Evolutionary conservation across 2,113 vertebrate species (phyloP).

Genomic region (Nannobrachium achirus): DNA sequence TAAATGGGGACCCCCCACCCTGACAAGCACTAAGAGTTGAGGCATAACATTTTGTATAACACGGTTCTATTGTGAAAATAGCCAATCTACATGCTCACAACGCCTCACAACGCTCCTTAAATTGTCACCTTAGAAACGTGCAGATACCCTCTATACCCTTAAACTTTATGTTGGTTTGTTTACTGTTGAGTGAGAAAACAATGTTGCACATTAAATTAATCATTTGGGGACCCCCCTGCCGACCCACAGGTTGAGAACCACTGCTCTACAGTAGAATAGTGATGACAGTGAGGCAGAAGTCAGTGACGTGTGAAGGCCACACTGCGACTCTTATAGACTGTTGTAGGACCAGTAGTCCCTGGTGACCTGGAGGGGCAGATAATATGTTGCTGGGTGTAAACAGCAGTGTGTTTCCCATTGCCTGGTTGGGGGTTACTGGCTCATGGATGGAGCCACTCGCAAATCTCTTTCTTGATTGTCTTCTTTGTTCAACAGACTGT

Average conservation of each 20-base stretch:
- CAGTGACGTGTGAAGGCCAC: conserved; percentile 37
- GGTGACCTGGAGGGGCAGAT: conserved; percentile 21
- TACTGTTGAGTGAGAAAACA: too few species aligned
- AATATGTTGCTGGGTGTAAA: conserved; percentile 62
- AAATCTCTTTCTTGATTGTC: too few species aligned
- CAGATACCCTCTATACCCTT: too few species aligned
- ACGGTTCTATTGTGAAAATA: too few species aligned
- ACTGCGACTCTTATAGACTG: conserved; percentile 1
- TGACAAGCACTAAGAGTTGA: too few species aligned
- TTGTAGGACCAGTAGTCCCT: conserved; percentile 20
- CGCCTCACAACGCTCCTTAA: too few species aligned
- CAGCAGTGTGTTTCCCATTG: conserved; percentile 12
- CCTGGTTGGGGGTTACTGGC: conserved; percentile 31
- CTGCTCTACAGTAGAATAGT: conserved; percentile 6
- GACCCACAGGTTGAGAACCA: neutral
- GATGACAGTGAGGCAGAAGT: conserved; percentile 37
- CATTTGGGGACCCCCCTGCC: neutral
- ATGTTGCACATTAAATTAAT: too few species aligned
- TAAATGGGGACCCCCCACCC: too few species aligned
- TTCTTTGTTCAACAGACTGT: conserved; percentile 36
- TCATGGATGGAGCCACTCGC: conserved; percentile 27
- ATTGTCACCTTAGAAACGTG: too few species aligned
- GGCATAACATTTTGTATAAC: too few species aligned
- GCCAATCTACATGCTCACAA: too few species aligned
- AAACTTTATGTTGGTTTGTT: too few species aligned